Evolutionary conservation across 2,113 vertebrate genomes (phyloP), one percentile per base, ranked within the genome.

Genomic region (Ceyx margarethae): DNA sequence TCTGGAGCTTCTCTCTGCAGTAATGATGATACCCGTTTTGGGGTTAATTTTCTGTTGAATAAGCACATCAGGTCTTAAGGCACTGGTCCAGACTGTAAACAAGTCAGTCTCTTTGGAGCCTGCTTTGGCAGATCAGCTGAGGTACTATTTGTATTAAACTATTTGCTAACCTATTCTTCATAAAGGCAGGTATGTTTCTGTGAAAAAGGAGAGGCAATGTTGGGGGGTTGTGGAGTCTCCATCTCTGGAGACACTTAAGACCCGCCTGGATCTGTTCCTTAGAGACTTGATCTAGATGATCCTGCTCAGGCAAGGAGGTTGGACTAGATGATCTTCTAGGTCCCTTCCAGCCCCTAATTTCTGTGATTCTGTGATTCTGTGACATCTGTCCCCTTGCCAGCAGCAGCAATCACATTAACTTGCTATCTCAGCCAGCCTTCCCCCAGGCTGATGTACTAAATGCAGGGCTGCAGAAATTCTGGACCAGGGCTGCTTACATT

Each of bases 21-120:
- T 90, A 77, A 92, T 61, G 90, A 68, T 81, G 81, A 95, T 94
- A 93, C 81, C 81, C 85, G 58, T 85, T 94, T 93, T 72, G 40
- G 93, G 92, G 77, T 91, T 94, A 94, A 96, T 95, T 95, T 97
- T 96, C 90, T 96, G 82, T 93, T 93, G 93, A 96, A 94, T 94
- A 96, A 96, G 91, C 92, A 97, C 13, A 31, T 87, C 94, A 81
- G 88, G 81, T 94, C 96, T 96, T 93, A 90, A 93, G 94, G 94
- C 94, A 94, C 61, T 31, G 25, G 72, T 94, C 96, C 86, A 97
- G 90, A 84, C 64, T 89, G 69, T 85, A 95, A 97, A 97, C 89
- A 97, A 96, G 91, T 74, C 81, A 90, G 95, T 92, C 93, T 96
- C 91, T 93, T 96, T 96, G 92, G 95, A 95, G 94, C 93, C 91